Conservation (phyloP, 2,797 vertebrate species). For the Mus spretus region DNA sequence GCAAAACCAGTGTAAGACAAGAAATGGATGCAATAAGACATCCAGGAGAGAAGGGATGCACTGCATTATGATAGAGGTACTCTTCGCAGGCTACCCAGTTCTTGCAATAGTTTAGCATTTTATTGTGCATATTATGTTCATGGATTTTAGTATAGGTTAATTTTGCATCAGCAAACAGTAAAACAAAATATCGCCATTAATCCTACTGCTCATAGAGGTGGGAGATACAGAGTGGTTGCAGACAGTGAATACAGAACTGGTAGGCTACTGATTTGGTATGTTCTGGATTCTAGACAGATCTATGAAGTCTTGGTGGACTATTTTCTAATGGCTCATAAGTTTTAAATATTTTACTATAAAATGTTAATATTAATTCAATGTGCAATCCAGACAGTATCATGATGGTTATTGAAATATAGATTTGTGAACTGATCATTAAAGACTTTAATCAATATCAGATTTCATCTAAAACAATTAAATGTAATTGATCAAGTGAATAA, state of each 20-base stretch:
- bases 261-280: neutral
- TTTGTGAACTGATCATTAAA: slow-evolving; percentile 2
- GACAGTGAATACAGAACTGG: neutral
- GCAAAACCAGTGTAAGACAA: neutral
- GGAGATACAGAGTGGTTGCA: neutral
- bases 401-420: slow-evolving; percentile 15
- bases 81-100: neutral
- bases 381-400: neutral
- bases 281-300: neutral
- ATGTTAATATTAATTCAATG: slow-evolving; percentile 48
- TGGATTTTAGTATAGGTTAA: neutral
- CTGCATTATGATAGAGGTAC: neutral
- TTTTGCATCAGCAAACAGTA: neutral
- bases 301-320: neutral
- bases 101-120: slow-evolving; percentile 2
- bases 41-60: neutral
- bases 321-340: slow-evolving; percentile 6
- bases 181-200: neutral
- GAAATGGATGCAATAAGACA: neutral
- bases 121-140: neutral
- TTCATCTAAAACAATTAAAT: slow-evolving; percentile 35
- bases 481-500: slow-evolving; percentile 28
- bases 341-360: slow-evolving; percentile 16
- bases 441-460: neutral
- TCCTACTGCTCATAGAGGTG: neutral